These are phyloP conservation scores for Poecilia gillii DNA, from an alignment of 2,797 vertebrate genomes.

Conservation along the genomic window DNA sequence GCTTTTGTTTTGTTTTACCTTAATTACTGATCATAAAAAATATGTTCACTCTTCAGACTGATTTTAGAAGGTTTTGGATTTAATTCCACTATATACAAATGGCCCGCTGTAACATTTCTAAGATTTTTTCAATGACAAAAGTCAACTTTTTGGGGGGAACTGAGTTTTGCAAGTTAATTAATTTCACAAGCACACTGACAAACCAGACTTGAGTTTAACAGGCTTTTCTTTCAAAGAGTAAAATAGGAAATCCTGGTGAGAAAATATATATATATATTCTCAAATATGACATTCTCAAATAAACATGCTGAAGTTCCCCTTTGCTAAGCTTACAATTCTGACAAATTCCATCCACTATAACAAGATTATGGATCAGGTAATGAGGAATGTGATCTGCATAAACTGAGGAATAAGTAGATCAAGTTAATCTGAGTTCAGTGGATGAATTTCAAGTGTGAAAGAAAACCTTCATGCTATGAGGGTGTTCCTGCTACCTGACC, in stretches of 20 bases:
- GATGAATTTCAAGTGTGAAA: slow-evolving; percentile 32
- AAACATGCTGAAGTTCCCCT: neutral
- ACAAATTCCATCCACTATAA: slow-evolving; percentile 8
- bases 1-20: neutral
- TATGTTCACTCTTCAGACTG: neutral
- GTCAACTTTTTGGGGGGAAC: slow-evolving; percentile 10
- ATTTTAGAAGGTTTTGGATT: neutral
- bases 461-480: slow-evolving; percentile 48
- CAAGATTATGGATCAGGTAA: slow-evolving; percentile 16
- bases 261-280: neutral
- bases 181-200: neutral
- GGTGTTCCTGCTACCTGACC: slow-evolving; percentile 57
- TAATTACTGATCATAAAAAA: neutral
- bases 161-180: slow-evolving; percentile 16
- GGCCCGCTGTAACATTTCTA: neutral
- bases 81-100: neutral
- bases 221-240: neutral
- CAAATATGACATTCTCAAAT: too few relatives aligned
- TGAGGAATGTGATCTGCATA: slow-evolving; percentile 50
- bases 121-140: neutral
- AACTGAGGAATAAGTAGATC: slow-evolving; percentile 39
- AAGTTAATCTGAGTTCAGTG: slow-evolving; percentile 35
- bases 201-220: neutral
- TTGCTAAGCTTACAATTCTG: slow-evolving; percentile 11
- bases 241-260: neutral